Evolutionary conservation across 2,888 invertebrate species (phyloP), one percentile per base, ranked within the genome.

Genomic region (Caenorhabditis sp.): DNA sequence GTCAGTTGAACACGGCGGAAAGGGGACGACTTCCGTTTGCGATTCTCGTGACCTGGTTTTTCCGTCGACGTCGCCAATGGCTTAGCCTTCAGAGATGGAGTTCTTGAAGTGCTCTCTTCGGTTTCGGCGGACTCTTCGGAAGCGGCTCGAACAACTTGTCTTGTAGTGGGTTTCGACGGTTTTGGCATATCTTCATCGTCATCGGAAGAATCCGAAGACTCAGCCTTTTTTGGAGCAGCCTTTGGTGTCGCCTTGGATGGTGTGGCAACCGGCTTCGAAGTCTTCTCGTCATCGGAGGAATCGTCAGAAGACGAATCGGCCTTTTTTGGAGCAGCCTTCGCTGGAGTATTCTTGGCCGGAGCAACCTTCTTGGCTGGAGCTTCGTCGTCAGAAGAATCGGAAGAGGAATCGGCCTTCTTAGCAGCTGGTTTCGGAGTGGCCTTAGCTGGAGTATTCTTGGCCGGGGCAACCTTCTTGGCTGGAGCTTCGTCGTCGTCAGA

Each of bases 1-100:
- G 74, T 56, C 39, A 79, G 46, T 30, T 63, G 62, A 22, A 88
- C 87, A 2, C 88, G 81, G 15, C 87, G 83, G 79, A 86, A 88
- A 7, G 88, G 88, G 39, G 78, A 78, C 6, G 78, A 78, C 22
- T 62, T 66, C 53, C 78, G 55, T 15, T 78, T 78, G 9, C 72
- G 59, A 5, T 32, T 45, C 30, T 59, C 70, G 11, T 68, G 58
- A 7, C 9, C 53, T 26, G 62, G 58, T 46, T 76, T 76, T 17
- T 62, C 66, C 8, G 68, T 66, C 4, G 74, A 73, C 0, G 75
- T 61, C 11, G 74, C 71, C 15, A 73, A 17, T 30, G 79, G 73
- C 30, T 62, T 56, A 0, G 66, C 66, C 39, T 61, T 63, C 22
- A 70, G 43, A 39, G 45, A 46, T n/a, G 79, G 76, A 2, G 79